These are phyloP conservation scores for Cyprinodon brontotheroides DNA, from an alignment of 2,113 vertebrate genomes.

Conservation along the genomic window DNA sequence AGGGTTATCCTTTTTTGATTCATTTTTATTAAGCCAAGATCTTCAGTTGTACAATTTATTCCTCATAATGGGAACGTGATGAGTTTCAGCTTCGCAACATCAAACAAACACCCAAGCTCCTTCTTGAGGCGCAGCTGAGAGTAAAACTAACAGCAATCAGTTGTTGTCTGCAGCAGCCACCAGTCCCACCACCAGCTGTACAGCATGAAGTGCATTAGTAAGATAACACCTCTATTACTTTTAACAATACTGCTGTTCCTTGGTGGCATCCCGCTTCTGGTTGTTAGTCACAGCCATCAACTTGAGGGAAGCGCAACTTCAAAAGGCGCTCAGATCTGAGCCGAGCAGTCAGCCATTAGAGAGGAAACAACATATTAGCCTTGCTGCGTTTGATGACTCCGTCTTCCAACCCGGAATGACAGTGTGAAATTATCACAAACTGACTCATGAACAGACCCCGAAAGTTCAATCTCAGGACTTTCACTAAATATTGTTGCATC, in stretches of 20 bases:
- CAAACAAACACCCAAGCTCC: constrained; percentile 8
- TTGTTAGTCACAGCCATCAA: constrained; percentile 67
- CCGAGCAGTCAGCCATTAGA: constrained; percentile 49
- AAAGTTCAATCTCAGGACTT: constrained; percentile 50
- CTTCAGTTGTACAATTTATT: constrained; percentile 50
- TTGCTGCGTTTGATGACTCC: constrained; percentile 47
- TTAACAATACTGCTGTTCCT: constrained; percentile 55
- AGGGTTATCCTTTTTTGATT: constrained; percentile 50
- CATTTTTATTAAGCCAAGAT: constrained; percentile 42
- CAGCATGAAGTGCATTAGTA: constrained; percentile 60
- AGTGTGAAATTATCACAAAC: constrained; percentile 57
- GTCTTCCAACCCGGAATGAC: constrained; percentile 43
- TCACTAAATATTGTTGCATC: background rate
- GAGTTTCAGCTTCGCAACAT: constrained; percentile 42
- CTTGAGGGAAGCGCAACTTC: constrained; percentile 44
- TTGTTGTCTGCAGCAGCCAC: constrained; percentile 17
- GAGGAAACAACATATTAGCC: constrained; percentile 57
- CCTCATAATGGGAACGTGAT: constrained; percentile 30
- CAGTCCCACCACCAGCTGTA: constrained; percentile 30
- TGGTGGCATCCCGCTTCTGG: constrained; percentile 32
- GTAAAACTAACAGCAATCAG: constrained; percentile 24
- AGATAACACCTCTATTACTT: constrained; percentile 68
- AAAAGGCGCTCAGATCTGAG: constrained; percentile 49
- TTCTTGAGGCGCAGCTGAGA: constrained; percentile 13
- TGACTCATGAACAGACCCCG: constrained; percentile 23